Conservation (phyloP, 2,113 vertebrate genomes). For the Peromyscus leucopus region DNA sequence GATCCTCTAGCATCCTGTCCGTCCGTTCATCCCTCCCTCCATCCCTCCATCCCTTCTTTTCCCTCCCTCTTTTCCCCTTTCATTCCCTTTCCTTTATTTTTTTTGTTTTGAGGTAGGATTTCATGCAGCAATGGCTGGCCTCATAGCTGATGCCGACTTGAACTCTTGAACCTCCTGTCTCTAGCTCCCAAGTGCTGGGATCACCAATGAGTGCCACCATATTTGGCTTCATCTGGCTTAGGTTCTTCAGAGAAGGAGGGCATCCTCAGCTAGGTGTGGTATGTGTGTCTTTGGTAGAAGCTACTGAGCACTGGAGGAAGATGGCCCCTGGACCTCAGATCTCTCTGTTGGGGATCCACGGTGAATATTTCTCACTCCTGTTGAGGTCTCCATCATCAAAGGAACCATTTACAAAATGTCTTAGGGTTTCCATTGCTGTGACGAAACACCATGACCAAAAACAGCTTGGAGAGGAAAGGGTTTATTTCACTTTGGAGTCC, state of each 20-base stretch:
- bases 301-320: neutral
- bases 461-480: neutral
- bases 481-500: neutral
- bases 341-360: neutral
- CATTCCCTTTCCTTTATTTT: neutral
- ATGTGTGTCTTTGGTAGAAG: neutral
- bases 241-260: neutral
- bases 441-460: neutral
- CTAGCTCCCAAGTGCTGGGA: neutral
- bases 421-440: neutral
- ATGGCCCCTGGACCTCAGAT: neutral
- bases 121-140: neutral
- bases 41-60: neutral
- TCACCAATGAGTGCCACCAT: neutral
- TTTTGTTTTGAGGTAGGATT: neutral
- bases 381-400: neutral
- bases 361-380: neutral
- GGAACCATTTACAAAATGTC: neutral
- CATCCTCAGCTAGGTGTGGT: neutral
- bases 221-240: neutral
- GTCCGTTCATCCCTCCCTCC: too few relatives aligned
- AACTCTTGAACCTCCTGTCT: neutral
- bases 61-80: neutral
- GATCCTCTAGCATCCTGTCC: neutral
- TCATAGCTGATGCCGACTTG: neutral